A percentile compares a stretch with the other conserved stretches of the same genome.
These are phyloP conservation scores for Epinephelus malabaricus DNA, from an alignment of 2,797 vertebrate species.

Conservation along the genomic window DNA sequence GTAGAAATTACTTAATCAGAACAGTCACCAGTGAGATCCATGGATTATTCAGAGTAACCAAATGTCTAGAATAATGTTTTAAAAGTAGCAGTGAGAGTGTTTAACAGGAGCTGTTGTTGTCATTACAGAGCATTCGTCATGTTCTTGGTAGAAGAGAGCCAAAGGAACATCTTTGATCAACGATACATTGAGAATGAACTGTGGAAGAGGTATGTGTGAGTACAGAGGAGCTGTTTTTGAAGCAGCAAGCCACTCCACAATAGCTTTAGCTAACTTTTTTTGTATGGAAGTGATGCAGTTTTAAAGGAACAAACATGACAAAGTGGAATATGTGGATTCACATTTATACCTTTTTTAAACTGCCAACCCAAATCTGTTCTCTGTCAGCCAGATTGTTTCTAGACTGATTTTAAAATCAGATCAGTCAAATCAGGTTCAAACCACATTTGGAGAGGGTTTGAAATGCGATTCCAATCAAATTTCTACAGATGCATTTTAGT, in stretches of 20 bases:
- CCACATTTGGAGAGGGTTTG: too few species aligned
- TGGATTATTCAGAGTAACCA: neutral
- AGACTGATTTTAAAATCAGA: too few species aligned
- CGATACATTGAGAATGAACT: conserved; percentile 93
- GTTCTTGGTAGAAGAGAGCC: conserved; percentile 90
- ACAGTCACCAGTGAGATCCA: neutral
- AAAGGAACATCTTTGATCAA: conserved; percentile 96
- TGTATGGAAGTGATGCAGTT: neutral
- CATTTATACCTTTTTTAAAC: neutral
- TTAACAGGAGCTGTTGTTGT: conserved; percentile 29
- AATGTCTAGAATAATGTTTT: neutral
- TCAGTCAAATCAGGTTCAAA: too few species aligned
- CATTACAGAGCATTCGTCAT: conserved; percentile 91
- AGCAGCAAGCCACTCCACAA: neutral
- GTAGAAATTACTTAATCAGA: neutral
- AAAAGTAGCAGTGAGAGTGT: neutral
- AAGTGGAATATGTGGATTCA: neutral
- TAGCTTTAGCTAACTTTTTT: neutral
- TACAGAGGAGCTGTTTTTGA: neutral
- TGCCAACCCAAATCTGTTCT: too few species aligned
- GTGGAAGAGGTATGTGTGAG: conserved; percentile 87
- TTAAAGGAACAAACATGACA: neutral
- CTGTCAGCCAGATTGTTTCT: too few species aligned
- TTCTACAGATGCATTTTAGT: too few species aligned
- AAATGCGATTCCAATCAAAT: too few species aligned